These are phyloP conservation scores for Agrilus mali DNA, from an alignment of 2,888 invertebrate genomes.

Conservation along the genomic window DNA sequence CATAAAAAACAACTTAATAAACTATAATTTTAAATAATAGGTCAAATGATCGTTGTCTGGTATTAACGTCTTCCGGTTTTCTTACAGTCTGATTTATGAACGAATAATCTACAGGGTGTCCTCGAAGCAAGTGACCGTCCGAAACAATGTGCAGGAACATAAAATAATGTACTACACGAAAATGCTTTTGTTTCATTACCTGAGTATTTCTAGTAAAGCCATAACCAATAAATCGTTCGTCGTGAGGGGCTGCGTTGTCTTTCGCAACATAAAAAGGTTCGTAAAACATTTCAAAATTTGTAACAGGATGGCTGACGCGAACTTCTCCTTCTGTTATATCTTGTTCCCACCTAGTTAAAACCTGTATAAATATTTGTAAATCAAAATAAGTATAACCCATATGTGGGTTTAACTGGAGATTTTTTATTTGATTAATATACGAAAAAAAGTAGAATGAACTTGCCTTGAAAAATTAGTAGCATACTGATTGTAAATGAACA, in stretches of 20 bases:
- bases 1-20: no score
- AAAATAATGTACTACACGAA: not conserved
- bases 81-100: no score
- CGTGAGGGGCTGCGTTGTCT: constrained; percentile 72
- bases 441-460: constrained; percentile 19
- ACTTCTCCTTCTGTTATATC: constrained; percentile 50
- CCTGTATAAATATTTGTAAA: not conserved
- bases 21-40: no score
- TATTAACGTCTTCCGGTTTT: no score
- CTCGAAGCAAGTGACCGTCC: no score
- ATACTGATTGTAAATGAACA: constrained; percentile 84
- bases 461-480: constrained; percentile 83
- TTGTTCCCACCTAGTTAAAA: constrained; percentile 41
- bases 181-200: constrained; percentile 36
- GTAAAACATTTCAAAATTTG: constrained; percentile 73
- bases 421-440: not conserved
- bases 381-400: not conserved
- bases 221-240: constrained; percentile 82
- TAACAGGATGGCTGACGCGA: constrained; percentile 74
- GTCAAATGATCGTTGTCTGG: no score
- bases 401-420: not conserved
- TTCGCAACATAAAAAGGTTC: constrained; percentile 84
- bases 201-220: constrained; percentile 88
- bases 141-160: no score
- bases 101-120: no score